These are phyloP conservation scores for Barnardius zonarius DNA, from an alignment of 2,113 vertebrate species.

Conservation along the genomic window DNA sequence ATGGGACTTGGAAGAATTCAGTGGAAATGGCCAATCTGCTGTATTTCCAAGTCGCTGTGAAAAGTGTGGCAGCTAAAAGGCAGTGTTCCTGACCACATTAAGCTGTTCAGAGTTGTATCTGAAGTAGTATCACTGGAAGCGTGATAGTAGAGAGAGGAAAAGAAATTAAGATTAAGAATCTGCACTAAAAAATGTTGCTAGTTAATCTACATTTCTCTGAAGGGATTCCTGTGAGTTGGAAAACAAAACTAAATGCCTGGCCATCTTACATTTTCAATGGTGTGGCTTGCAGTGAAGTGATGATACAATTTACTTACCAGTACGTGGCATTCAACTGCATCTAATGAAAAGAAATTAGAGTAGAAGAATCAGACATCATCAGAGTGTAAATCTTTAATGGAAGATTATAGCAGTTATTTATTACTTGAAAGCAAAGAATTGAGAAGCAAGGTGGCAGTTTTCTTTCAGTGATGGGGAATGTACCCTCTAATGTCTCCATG, in stretches of 20 bases:
- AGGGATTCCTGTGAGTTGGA: background rate
- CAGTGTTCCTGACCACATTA: background rate
- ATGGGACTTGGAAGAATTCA: background rate
- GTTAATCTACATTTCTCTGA: background rate
- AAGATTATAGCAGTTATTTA: conserved; percentile 53
- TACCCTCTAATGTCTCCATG: conserved; percentile 36
- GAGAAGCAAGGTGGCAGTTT: conserved; percentile 47
- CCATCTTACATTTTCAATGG: background rate
- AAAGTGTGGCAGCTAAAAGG: background rate
- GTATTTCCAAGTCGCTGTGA: background rate
- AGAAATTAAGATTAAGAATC: conserved; percentile 11
- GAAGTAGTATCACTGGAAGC: background rate
- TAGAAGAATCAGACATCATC: conserved; percentile 27
- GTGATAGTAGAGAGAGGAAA: background rate
- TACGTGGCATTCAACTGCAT: conserved; percentile 39
- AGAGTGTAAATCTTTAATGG: conserved; percentile 20
- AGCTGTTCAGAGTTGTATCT: background rate
- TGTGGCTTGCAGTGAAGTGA: conserved; percentile 11
- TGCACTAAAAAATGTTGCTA: background rate
- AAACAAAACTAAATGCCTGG: conserved; percentile 12
- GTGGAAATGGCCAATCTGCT: background rate
- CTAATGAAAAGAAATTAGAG: conserved; percentile 57
- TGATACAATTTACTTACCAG: conserved; percentile 52
- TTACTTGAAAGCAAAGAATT: conserved; percentile 36
- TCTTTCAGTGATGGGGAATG: conserved; percentile 34